phyloP scores from a whole-genome alignment of 92 coral and sea anemone genomes.

The Epizoanthus rinbou region DNA sequence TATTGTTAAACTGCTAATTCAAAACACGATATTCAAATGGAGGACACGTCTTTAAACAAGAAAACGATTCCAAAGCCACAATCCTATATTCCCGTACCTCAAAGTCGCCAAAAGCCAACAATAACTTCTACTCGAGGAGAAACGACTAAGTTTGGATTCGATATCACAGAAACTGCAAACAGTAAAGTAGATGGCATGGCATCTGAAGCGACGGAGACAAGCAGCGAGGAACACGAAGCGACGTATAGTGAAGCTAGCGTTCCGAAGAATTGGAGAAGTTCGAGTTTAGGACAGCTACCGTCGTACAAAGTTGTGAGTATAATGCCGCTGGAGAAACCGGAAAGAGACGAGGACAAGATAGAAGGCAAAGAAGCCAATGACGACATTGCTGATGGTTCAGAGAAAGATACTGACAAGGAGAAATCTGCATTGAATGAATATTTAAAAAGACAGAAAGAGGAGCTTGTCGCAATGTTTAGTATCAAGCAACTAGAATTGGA shows the following conservation, averaged over 20 bases:
- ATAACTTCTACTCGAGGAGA: constrained; percentile 29
- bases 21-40: not conserved
- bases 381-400: not conserved
- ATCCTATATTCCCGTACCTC: constrained; percentile 31
- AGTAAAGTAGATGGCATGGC: not conserved
- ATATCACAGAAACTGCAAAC: not conserved
- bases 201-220: constrained; percentile 3
- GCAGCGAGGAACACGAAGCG: not conserved
- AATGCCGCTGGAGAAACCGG: constrained; percentile 3
- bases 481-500: constrained; percentile 27
- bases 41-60: constrained; percentile 7
- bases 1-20: not conserved
- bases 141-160: constrained; percentile 23
- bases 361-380: not conserved
- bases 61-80: constrained; percentile 10
- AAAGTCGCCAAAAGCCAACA: constrained; percentile 26
- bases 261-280: constrained; percentile 2
- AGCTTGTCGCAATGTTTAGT: not conserved
- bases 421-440: not conserved
- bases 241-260: not conserved
- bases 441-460: not conserved
- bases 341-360: not conserved
- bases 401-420: not conserved
- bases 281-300: constrained; percentile 33
- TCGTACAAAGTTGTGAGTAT: constrained; percentile 13